phyloP scores from a whole-genome alignment of 2,113 vertebrate genomes.

The Todiramphus saurophagus region DNA sequence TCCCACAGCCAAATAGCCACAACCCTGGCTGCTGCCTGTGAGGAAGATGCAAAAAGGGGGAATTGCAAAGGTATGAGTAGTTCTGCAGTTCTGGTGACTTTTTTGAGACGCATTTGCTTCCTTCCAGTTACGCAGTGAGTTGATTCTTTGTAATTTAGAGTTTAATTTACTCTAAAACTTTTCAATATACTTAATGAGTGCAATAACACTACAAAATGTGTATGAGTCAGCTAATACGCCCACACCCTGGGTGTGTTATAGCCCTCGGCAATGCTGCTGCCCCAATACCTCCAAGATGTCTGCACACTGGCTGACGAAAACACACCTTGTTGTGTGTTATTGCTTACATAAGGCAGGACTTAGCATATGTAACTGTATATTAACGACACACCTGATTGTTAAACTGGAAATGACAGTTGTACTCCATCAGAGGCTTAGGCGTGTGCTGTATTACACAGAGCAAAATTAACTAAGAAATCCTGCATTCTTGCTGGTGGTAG shows the following conservation, averaged over 20 bases:
- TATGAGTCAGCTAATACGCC: slow-evolving; percentile 28
- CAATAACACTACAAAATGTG: neutral
- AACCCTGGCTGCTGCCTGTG: neutral
- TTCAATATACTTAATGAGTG: slow-evolving; percentile 1
- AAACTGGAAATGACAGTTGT: slow-evolving; percentile 40
- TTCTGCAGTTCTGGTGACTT: neutral
- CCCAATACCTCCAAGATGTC: neutral
- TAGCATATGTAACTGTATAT: slow-evolving; percentile 35
- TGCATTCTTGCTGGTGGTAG: neutral
- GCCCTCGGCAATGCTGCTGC: slow-evolving; percentile 15
- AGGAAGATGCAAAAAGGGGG: neutral
- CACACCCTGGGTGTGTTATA: slow-evolving; percentile 47
- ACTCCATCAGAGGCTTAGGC: slow-evolving; percentile 1
- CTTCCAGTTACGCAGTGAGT: neutral
- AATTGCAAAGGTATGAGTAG: neutral
- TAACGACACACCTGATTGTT: slow-evolving; percentile 31
- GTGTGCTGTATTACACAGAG: neutral
- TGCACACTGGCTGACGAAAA: neutral
- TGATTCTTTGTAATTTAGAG: neutral
- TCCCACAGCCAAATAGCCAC: neutral
- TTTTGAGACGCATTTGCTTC: neutral
- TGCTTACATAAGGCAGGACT: slow-evolving; percentile 41
- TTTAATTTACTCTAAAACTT: slow-evolving; percentile 24
- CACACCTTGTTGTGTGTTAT: neutral
- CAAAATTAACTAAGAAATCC: slow-evolving; percentile 31